A percentile compares a stretch with the other conserved stretches of the same genome.
Conservation (phyloP, 2,113 vertebrate species). For the Ancistrus triradiatus region DNA sequence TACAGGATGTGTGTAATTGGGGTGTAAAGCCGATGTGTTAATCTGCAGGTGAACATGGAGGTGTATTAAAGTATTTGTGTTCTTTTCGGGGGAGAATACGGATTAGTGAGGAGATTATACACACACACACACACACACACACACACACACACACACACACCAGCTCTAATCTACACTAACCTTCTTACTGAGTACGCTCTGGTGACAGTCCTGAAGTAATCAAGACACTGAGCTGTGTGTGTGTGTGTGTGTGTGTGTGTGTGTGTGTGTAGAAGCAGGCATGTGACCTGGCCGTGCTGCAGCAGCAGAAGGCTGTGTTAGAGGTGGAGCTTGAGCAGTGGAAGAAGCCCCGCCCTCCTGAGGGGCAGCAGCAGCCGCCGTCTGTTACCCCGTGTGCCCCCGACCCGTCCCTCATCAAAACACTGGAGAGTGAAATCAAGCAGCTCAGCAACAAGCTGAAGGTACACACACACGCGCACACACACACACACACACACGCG, state of each 20-base stretch:
- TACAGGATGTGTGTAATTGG: conserved; percentile 29
- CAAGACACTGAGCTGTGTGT: conserved; percentile 25
- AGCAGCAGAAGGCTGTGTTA: conserved; percentile 82
- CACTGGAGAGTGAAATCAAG: conserved; percentile 78
- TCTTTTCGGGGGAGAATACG: conserved; percentile 41
- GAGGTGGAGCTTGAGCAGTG: conserved; percentile 71
- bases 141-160: background rate
- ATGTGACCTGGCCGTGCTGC: conserved; percentile 74
- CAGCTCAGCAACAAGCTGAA: conserved; percentile 86
- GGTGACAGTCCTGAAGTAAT: background rate
- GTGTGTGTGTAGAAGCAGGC: conserved; percentile 63
- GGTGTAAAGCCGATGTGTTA: background rate
- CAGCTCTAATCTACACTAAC: conserved; percentile 20
- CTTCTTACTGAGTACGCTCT: conserved; percentile 4
- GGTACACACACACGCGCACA: conserved; percentile 60
- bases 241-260: conserved; percentile 39
- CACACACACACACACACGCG: conserved; percentile 48
- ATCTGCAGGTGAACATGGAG: background rate
- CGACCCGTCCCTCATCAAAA: conserved; percentile 60
- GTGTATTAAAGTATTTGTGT: conserved; percentile 31
- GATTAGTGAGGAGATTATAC: conserved; percentile 61
- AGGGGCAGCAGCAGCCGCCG: conserved; percentile 46
- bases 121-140: background rate
- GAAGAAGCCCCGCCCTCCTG: conserved; percentile 70
- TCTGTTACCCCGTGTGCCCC: conserved; percentile 28